phyloP scores from a whole-genome alignment of 2,113 vertebrate genomes.

The Poicephalus gulielmi region DNA sequence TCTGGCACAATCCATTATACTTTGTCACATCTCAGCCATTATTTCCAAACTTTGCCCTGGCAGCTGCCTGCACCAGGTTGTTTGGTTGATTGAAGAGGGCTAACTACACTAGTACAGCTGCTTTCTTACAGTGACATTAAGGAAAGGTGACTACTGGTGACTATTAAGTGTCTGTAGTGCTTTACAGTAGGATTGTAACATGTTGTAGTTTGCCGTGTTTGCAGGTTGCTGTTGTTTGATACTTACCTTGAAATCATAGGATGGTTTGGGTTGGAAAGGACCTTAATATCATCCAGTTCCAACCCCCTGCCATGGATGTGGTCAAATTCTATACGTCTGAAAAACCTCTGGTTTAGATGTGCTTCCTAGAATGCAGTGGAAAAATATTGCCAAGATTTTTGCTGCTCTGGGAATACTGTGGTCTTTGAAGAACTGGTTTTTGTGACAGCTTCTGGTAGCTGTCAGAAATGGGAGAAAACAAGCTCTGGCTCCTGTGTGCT shows the following conservation, averaged over 20 bases:
- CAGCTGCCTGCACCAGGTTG: background rate
- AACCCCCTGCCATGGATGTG: background rate
- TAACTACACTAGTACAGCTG: background rate
- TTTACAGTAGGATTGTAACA: rapidly evolving
- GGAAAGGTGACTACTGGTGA: background rate
- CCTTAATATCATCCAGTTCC: background rate
- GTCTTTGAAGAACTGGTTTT: background rate
- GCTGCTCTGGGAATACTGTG: background rate
- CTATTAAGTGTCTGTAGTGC: background rate
- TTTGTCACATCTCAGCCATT: background rate
- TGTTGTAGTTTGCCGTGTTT: background rate
- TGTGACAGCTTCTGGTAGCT: background rate
- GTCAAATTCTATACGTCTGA: background rate
- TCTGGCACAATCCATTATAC: background rate
- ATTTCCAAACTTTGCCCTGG: background rate
- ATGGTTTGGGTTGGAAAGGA: background rate
- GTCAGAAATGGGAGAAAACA: background rate
- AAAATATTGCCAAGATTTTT: background rate
- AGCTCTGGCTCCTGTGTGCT: background rate
- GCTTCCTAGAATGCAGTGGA: background rate
- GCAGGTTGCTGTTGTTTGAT: background rate
- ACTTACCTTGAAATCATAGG: background rate
- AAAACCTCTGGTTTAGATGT: background rate
- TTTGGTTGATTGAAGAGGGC: background rate
- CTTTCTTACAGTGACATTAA: background rate